Evolutionary conservation across 2,113 vertebrate species (phyloP), one percentile per base, ranked within the genome.

Genomic region (Ochotona princeps): DNA sequence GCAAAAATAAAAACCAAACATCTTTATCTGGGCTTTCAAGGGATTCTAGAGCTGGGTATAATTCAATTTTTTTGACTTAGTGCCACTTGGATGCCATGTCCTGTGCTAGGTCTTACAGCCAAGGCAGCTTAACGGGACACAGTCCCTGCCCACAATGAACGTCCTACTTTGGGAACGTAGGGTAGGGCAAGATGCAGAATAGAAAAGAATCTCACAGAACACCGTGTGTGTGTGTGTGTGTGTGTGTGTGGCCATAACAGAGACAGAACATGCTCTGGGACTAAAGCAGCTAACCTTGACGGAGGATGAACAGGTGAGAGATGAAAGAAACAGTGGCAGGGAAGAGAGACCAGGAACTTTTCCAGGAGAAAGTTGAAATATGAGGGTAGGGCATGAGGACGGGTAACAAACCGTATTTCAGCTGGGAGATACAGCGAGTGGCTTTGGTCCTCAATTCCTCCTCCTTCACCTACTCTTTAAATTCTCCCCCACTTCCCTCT

Each of bases 1-100:
- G 44, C 47, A 70, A 89, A 57, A 92, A 87, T 84, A 87, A 90
- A 61, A 92, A 11, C 17, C 32, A 83, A 69, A 38, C 32, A 28
- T 73, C 85, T 44, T 54, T 26, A 79, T 32, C 17, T 69, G 25
- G n/a, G 21, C 63, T 79, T 78, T 70, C 49, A 49, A 54, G 44
- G 65, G 20, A 63, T 5, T 81, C 44, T 66, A 26, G 32, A 26
- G 28, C n/a, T 44, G 70, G 47, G 26, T 81, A 83, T 44, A 26
- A 78, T 73, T 72, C n/a, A 44, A 47, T 14, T 47, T 0, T 57
- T 86, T 63, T 72, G 67, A 83, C 0, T 76, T 26, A 81, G 67
- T 35, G 57, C 28, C 82, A 70, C 18, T 9, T 70, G 47, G 51
- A 75, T 54, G 32, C 18, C 38, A 70, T 10, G 20, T n/a, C 15